phyloP scores from a whole-genome alignment of 1,140 invertebrate genomes.

The Steinernema khuongi region DNA sequence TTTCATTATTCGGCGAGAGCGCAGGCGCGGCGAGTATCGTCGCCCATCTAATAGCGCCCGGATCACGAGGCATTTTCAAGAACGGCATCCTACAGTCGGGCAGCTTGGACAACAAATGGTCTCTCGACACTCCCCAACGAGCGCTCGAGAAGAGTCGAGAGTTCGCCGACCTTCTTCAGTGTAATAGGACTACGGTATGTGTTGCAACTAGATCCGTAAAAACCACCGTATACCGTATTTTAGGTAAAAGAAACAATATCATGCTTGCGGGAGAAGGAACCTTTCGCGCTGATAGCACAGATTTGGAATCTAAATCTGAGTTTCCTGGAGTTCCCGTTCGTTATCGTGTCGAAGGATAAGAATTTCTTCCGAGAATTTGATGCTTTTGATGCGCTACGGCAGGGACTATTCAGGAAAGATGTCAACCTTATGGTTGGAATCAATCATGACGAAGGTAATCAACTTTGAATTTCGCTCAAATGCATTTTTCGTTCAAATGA shows the following conservation, averaged over 20 bases:
- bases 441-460: constrained; percentile 53
- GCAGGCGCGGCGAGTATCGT: constrained; percentile 88
- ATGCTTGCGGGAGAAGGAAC: constrained; percentile 39
- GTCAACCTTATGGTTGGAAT: constrained; percentile 59
- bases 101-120: constrained; percentile 52
- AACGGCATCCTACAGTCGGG: constrained; percentile 68
- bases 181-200: constrained; percentile 46
- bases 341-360: constrained; percentile 53
- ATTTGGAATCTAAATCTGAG: constrained; percentile 51
- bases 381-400: constrained; percentile 50
- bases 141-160: constrained; percentile 48
- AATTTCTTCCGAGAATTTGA: constrained; percentile 56
- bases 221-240: constrained; percentile 19
- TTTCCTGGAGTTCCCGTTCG: constrained; percentile 57
- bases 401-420: constrained; percentile 45
- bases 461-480: background rate
- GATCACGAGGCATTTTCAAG: constrained; percentile 76
- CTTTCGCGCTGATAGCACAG: constrained; percentile 44
- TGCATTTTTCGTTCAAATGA: background rate
- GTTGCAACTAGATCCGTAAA: constrained; percentile 21
- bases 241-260: constrained; percentile 37
- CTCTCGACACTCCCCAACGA: constrained; percentile 53
- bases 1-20: constrained; percentile 95
- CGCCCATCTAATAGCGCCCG: constrained; percentile 81
- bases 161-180: constrained; percentile 48